Evolutionary conservation across 2,797 vertebrate species (phyloP).

Genomic region (Miichthys miiuy): DNA sequence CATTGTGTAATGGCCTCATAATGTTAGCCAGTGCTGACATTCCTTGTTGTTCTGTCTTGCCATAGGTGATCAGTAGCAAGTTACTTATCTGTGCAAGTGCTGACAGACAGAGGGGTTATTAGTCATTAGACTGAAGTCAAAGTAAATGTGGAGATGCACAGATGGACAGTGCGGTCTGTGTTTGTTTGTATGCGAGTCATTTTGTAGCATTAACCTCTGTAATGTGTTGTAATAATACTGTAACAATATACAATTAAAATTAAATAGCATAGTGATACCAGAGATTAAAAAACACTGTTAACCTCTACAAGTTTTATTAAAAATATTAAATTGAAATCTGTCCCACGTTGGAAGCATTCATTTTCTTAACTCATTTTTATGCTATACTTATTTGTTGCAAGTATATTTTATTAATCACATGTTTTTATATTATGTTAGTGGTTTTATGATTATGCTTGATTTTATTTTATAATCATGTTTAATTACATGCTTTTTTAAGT

Average conservation of each 20-base stretch:
- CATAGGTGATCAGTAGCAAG: not conserved
- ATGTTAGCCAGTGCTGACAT: not conserved
- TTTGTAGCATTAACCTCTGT: not conserved
- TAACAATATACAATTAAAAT: not conserved
- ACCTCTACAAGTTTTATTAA: not conserved
- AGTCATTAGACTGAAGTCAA: no score
- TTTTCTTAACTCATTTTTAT: no score
- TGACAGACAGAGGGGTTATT: not conserved
- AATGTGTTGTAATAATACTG: not conserved
- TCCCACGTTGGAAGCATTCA: no score
- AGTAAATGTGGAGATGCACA: no score
- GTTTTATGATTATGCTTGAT: no score
- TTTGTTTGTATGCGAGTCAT: not conserved
- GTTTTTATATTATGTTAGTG: no score
- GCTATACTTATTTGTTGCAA: no score
- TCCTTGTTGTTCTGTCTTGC: not conserved
- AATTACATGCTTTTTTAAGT: no score
- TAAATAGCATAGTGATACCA: not conserved
- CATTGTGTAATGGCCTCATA: not conserved
- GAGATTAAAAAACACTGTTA: not conserved
- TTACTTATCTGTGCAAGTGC: not conserved
- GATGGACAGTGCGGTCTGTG: not conserved
- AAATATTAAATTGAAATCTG: not conserved
- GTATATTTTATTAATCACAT: no score
- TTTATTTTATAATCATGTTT: no score